Percentiles rank a stretch among this genome's conserved stretches.
These are phyloP conservation scores for Allolobophora icterica DNA, from an alignment of 2,888 invertebrate species.

Conservation along the genomic window DNA sequence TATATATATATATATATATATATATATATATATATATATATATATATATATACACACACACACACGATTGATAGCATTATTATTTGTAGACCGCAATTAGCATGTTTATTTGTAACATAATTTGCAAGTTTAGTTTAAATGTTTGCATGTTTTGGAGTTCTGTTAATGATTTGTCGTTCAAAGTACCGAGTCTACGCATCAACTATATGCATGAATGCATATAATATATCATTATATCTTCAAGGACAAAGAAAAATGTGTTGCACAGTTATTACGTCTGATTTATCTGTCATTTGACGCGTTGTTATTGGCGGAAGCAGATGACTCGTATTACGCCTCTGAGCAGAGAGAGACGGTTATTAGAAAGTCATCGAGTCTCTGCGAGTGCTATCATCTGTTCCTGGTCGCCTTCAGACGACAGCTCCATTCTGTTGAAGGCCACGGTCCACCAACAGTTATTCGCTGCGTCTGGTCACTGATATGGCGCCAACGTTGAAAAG, in stretches of 20 bases:
- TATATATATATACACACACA: no score
- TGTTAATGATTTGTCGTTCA: no score
- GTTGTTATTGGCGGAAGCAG: not conserved
- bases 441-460: not conserved
- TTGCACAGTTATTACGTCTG: not conserved
- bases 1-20: no score
- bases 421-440: not conserved
- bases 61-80: no score
- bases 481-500: not conserved
- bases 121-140: no score
- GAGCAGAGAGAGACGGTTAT: not conserved
- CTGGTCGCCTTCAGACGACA: not conserved
- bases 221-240: not conserved
- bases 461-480: not conserved
- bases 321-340: not conserved
- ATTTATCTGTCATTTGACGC: not conserved
- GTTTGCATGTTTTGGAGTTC: no score
- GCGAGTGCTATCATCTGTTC: not conserved
- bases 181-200: not conserved
- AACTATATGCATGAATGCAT: not conserved
- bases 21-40: no score
- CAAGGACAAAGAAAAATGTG: not conserved
- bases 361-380: not conserved
- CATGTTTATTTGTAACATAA: no score
- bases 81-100: not conserved